Evolutionary conservation across 2,888 invertebrate genomes (phyloP), one percentile per base, ranked within the genome.

Genomic region (Apodemia hepburni): DNA sequence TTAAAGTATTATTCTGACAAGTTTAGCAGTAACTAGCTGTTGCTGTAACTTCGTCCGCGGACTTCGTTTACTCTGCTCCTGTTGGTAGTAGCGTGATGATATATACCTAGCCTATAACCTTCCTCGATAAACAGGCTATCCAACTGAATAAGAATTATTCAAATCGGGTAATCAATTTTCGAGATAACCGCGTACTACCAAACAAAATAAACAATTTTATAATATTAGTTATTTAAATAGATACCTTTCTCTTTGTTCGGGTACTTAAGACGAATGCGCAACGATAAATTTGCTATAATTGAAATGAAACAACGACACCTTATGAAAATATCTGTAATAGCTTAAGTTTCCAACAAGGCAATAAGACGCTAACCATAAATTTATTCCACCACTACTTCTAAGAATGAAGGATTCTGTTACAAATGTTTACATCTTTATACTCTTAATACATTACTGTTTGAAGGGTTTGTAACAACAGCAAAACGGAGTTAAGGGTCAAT

Each of bases 401-500:
- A 45, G 45, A 45, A 33, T 33, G 9, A 33, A 45, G 33, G 47
- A 47, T 65, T 42, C 38, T 29, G 42, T 62, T 60, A 60, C 62
- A 60, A 29, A 17, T 29, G 61, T 45, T 33, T 45, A 38, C 5
- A 38, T 38, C n/a, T n/a, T 6, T n/a, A 45, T 45, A 45, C 7
- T 45, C 45, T 45, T 45, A 7, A 45, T 45, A 45, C 45, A 45
- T 45, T 45, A 45, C 45, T 45, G n/a, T 6, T 45, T 45, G 2
- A 6, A 5, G n/a, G n/a, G 15, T 5, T 3, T 45, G 0, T 45
- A 45, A 45, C 42, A 45, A n/a, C n/a, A n/a, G 49, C 17, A 7
- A 45, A 47, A 17, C 47, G 38, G 29, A 57, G 59, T 42, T 64
- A 62, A 66, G 63, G 18, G 33, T 65, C 68, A 69, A 71, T 68